Base-by-base conservation (phyloP, 64 coral and sea anemone species). In the Stichodactyla helianthus region DNA sequence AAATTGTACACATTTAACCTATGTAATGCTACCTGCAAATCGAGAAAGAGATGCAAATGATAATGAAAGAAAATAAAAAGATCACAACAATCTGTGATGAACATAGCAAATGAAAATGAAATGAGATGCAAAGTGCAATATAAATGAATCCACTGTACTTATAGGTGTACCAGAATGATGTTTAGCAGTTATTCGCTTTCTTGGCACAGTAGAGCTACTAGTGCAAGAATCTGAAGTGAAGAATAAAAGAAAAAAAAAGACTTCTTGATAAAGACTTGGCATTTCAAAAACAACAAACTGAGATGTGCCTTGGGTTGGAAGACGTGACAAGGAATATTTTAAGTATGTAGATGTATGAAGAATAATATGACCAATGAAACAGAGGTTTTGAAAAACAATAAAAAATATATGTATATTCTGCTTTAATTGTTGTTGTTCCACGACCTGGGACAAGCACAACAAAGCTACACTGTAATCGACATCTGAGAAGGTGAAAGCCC, bases 161-260 rank as follows among this genome's bases (percentile, higher is more conserved):
- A 74, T 74, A 74, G 68, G 7, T 27, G 68, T 74, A 81, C 78
- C 78, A 81, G 35, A 28, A 19, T 20, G 35, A 44, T 44, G 4
- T 81, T 54, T 53, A 81, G 78, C 52, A 22, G 52, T 81, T 53
- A 81, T 52, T 81, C 78, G 35, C 50, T 51, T 81, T 81, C 78
- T 81, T 81, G 78, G 44, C 44, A 51, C 78, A 27, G 78, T 7
- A 81, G 78, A 81, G 52, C 50, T 52, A 22, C 15, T 81, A 81
- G 78, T 13, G 19, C 52, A 52, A 81, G 78, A 81, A 81, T 52
- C 78, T 81, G 52, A 14, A 81, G 52, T 50, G 52, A 5, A 53
- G 26, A 54, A 53, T 16, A 54, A 52, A 79, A 35, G 26, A 81
- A 52, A 54, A 52, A 53, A 0, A 65, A 52, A 81, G 50, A 52